Evolutionary conservation across 2,113 vertebrate genomes (phyloP).

Genomic region (mouse (Mus musculus)): DNA sequence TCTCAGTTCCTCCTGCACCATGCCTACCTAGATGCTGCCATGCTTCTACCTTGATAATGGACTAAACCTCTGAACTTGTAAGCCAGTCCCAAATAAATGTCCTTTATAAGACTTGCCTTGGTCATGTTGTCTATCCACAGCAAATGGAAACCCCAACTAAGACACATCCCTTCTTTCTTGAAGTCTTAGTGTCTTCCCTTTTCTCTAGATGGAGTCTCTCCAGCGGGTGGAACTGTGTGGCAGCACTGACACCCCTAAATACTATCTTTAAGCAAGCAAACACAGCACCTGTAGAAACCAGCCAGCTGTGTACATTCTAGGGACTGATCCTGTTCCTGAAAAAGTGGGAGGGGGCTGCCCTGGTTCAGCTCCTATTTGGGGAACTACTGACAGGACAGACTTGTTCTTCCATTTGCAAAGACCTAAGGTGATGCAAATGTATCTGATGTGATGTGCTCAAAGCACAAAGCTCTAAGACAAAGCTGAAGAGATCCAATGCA

Average conservation of each 20-base stretch:
- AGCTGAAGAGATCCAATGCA: neutral
- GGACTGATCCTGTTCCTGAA: neutral
- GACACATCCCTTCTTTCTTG: neutral
- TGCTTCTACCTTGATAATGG: too few relatives aligned
- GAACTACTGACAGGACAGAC: neutral
- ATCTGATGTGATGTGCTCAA: neutral
- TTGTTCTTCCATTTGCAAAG: neutral
- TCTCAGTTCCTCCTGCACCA: too few relatives aligned
- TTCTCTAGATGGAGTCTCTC: neutral
- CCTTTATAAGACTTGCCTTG: too few relatives aligned
- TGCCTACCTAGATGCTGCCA: too few relatives aligned
- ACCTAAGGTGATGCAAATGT: neutral
- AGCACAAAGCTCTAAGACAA: neutral
- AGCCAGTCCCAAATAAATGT: too few relatives aligned
- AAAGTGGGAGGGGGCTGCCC: neutral
- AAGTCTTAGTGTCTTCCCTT: neutral
- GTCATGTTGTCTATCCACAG: too few relatives aligned
- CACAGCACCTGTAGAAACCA: slow-evolving; percentile 13
- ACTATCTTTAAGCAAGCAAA: neutral
- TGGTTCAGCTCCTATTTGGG: neutral
- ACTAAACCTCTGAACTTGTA: too few relatives aligned
- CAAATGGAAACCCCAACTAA: too few relatives aligned
- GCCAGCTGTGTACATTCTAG: neutral
- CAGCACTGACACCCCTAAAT: slow-evolving; percentile 12
- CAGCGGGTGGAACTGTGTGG: neutral